Conservation (phyloP, 2,113 vertebrate species). For the Fulica atra region DNA sequence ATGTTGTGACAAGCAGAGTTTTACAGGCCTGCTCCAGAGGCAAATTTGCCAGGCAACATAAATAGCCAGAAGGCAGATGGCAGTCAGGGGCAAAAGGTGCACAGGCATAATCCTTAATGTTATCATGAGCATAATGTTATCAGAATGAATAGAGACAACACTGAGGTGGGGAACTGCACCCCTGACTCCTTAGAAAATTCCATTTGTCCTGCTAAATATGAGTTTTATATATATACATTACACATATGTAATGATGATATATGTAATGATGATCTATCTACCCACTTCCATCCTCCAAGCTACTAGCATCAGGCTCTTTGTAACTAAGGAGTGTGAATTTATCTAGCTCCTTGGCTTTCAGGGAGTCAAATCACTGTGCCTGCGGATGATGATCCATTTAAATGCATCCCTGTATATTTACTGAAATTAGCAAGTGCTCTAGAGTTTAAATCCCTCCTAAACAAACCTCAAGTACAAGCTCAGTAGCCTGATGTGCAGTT, state of each 20-base stretch:
- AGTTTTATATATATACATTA: too few species aligned
- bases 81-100: background rate
- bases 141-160: background rate
- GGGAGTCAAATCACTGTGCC: background rate
- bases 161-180: background rate
- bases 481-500: background rate
- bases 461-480: background rate
- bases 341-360: background rate
- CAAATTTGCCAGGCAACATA: background rate
- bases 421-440: background rate
- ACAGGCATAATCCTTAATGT: background rate
- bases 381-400: background rate
- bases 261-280: too few species aligned
- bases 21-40: background rate
- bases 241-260: too few species aligned
- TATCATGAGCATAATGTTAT: background rate
- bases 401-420: background rate
- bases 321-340: background rate
- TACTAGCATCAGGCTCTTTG: background rate
- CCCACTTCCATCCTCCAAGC: background rate
- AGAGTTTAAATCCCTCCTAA: background rate
- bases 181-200: background rate
- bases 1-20: background rate
- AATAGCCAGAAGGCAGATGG: background rate
- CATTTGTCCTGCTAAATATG: background rate